Evolutionary conservation across 1,140 invertebrate species (phyloP).

Genomic region (Platorchestia sp.): DNA sequence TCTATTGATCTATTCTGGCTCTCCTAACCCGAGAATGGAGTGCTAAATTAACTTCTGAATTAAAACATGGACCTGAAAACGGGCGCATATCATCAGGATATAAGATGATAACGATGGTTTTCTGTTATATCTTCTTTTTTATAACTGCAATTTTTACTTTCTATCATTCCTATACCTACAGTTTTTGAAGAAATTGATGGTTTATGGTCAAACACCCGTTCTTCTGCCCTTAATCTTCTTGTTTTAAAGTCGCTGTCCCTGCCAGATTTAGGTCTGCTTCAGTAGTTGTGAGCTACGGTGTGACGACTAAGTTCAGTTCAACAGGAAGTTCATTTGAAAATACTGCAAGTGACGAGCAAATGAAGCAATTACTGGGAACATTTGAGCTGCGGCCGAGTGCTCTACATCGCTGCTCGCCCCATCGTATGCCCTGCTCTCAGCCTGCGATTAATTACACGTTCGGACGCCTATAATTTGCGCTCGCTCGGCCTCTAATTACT

Average conservation of each 20-base stretch:
- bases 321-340: background rate
- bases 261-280: background rate
- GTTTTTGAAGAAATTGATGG: background rate
- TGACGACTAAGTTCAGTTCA: background rate
- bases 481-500: background rate
- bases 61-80: too few species aligned
- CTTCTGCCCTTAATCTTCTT: too few species aligned
- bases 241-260: background rate
- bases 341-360: background rate
- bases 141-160: background rate
- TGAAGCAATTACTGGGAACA: background rate
- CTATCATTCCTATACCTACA: background rate
- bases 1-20: too few species aligned
- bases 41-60: too few species aligned
- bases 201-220: background rate
- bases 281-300: background rate
- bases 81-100: too few species aligned
- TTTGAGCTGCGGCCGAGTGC: background rate
- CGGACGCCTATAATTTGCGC: conserved; percentile 6
- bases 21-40: too few species aligned
- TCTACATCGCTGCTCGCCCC: background rate
- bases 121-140: background rate
- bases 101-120: too few species aligned
- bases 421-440: background rate
- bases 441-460: conserved; percentile 10